Evolutionary conservation across 2,113 vertebrate species (phyloP).

Genomic region (Polypterus senegalus): DNA sequence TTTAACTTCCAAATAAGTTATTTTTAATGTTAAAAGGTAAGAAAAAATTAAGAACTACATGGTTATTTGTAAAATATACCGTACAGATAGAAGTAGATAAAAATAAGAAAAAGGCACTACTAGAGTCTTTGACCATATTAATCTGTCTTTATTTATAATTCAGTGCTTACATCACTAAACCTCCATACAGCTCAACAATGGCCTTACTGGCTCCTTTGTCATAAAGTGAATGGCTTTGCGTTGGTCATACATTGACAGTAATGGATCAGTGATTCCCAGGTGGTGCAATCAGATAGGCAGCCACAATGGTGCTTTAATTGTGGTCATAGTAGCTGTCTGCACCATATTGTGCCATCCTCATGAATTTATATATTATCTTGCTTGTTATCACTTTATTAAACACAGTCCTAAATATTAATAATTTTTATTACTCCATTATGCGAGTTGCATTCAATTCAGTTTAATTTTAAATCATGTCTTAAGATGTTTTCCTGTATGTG

Average conservation of each 20-base stretch:
- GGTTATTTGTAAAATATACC: too few species aligned
- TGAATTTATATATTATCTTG: conserved; percentile 21
- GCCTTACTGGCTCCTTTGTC: background rate
- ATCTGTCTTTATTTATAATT: conserved; percentile 1
- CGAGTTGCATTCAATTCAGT: background rate
- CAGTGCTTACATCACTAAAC: background rate
- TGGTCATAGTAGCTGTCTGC: conserved; percentile 20
- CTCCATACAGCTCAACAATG: background rate
- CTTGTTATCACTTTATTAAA: background rate
- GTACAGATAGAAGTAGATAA: too few species aligned
- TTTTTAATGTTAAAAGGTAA: too few species aligned
- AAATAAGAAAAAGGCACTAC: too few species aligned
- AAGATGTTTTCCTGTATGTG: too few species aligned
- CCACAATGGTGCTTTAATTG: conserved; percentile 12
- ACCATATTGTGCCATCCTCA: conserved; percentile 20
- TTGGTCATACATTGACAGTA: conserved; percentile 9
- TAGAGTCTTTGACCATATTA: too few species aligned
- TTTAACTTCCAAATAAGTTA: too few species aligned
- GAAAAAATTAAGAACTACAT: too few species aligned
- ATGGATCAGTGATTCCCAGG: conserved; percentile 7
- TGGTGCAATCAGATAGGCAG: conserved; percentile 9
- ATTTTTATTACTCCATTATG: background rate
- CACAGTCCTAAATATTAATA: background rate
- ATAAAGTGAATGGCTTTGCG: background rate
- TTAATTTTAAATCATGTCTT: background rate